Percentiles rank a stretch among this genome's conserved stretches.
These are phyloP conservation scores for Petrocephalus schoutedeni DNA, from an alignment of 2,797 vertebrate genomes.

Conservation along the genomic window DNA sequence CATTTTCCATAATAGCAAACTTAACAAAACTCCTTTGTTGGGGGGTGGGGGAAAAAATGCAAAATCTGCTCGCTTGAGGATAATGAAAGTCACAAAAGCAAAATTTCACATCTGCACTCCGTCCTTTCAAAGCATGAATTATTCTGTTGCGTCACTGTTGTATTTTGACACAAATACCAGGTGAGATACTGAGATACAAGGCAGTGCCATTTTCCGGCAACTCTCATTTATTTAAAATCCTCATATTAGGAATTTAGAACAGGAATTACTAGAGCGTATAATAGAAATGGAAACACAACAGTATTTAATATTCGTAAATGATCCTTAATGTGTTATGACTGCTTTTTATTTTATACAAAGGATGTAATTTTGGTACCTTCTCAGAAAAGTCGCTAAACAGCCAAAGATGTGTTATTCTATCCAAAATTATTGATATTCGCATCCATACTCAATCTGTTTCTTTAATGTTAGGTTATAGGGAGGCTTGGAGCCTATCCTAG, in stretches of 20 bases:
- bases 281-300: not conserved
- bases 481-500: not conserved
- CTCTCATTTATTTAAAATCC: not conserved
- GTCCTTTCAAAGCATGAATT: not conserved
- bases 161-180: not conserved
- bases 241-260: not conserved
- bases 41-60: not conserved
- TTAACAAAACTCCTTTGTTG: slow-evolving; percentile 5
- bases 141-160: not conserved
- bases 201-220: not conserved
- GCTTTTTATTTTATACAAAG: not conserved
- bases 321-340: not conserved
- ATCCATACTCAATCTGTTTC: not conserved
- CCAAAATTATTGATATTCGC: not conserved
- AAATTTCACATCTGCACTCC: not conserved
- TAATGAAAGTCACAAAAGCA: not conserved
- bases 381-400: not conserved
- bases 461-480: not conserved
- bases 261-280: not conserved
- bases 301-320: not conserved
- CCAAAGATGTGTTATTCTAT: not conserved
- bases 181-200: not conserved
- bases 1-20: slow-evolving; percentile 8
- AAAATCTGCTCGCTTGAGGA: not conserved
- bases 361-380: not conserved